A percentile compares a stretch with the other conserved stretches of the same genome.
These are phyloP conservation scores for Caradrina clavipalpis DNA, from an alignment of 2,888 invertebrate genomes.

Conservation along the genomic window DNA sequence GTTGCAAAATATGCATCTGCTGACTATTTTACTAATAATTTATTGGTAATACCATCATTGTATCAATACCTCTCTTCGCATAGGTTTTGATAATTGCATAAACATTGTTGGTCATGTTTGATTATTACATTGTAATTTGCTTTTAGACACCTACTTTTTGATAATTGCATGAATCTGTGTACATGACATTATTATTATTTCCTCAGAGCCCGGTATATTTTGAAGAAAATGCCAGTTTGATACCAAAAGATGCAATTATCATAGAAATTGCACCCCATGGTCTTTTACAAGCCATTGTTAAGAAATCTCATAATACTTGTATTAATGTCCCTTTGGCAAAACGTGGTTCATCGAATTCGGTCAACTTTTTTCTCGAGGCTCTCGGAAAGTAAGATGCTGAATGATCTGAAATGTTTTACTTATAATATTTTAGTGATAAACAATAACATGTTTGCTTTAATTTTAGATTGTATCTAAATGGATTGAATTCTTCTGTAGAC, in stretches of 20 bases:
- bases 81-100: neutral
- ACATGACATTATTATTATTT: neutral
- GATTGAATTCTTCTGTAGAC: neutral
- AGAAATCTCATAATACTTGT: conserved; percentile 7
- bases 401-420: neutral
- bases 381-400: conserved; percentile 2
- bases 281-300: conserved; percentile 15
- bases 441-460: neutral
- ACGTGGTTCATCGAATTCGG: neutral
- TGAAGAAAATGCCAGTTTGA: conserved; percentile 7
- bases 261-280: conserved; percentile 21
- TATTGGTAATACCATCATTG: conserved; percentile 6
- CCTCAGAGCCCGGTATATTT: conserved; percentile 9
- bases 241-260: conserved; percentile 9
- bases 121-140: no score
- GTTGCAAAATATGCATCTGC: conserved; percentile 10
- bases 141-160: no score
- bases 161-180: no score
- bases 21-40: conserved; percentile 18
- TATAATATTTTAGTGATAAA: no score
- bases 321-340: conserved; percentile 2
- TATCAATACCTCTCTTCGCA: neutral
- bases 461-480: neutral
- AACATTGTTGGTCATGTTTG: no score
- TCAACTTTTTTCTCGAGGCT: neutral